These are phyloP conservation scores for Papilio machaon DNA, from an alignment of 1,140 invertebrate genomes.

Conservation along the genomic window DNA sequence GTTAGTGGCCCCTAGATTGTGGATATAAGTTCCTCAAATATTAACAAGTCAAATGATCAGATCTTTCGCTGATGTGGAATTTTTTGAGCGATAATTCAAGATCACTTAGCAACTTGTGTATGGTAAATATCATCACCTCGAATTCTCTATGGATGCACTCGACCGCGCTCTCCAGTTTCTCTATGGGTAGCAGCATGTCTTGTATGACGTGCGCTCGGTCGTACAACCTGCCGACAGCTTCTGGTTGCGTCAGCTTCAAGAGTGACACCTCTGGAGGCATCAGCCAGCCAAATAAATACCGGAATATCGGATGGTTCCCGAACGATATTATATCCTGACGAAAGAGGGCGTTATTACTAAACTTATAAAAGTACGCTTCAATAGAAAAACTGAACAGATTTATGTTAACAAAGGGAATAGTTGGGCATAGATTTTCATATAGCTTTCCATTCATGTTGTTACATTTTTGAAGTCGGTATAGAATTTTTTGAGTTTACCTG, in stretches of 20 bases:
- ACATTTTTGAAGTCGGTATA: no score
- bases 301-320: slow-evolving; percentile 90
- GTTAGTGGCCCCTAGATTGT: no score
- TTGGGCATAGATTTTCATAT: no score
- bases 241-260: slow-evolving; percentile 91
- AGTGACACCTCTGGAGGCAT: slow-evolving; percentile 92
- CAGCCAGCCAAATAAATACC: slow-evolving; percentile 89
- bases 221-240: slow-evolving; percentile 88
- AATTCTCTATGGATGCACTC: slow-evolving; percentile 87
- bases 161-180: slow-evolving; percentile 84
- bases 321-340: slow-evolving; percentile 91
- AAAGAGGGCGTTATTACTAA: slow-evolving; percentile 19
- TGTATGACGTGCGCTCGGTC: slow-evolving; percentile 92
- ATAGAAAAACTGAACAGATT: neutral
- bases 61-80: no score
- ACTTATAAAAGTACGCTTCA: neutral
- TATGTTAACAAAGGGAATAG: neutral
- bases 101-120: no score
- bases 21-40: neutral
- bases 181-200: slow-evolving; percentile 91
- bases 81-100: no score
- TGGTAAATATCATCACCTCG: slow-evolving; percentile 78
- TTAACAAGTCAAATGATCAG: neutral
- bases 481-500: no score
- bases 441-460: no score